phyloP scores from a whole-genome alignment of 2,888 invertebrate genomes.

The Cheilosia impressa region DNA sequence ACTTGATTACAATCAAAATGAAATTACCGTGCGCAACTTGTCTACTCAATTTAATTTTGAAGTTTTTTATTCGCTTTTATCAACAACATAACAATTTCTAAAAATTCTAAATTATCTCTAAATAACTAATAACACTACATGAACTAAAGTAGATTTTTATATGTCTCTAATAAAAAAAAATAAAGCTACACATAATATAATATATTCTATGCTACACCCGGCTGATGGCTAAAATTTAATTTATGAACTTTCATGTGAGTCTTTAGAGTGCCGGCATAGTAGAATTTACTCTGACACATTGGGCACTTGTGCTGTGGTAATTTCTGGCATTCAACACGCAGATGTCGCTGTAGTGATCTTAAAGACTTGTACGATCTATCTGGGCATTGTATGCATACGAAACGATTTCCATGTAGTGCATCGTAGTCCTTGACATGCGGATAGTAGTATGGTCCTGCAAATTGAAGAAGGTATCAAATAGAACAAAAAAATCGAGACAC shows the following conservation, averaged over 20 bases:
- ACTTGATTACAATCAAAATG: slow-evolving; percentile 23
- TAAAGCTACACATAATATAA: not conserved
- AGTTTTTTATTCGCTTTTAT: slow-evolving; percentile 19
- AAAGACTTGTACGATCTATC: slow-evolving; percentile 80
- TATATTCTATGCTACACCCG: slow-evolving; percentile 8
- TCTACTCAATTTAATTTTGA: slow-evolving; percentile 31
- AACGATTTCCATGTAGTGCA: slow-evolving; percentile 54
- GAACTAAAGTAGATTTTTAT: not conserved
- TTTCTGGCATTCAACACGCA: slow-evolving; percentile 84
- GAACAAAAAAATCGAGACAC: slow-evolving; percentile 39
- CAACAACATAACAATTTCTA: slow-evolving; percentile 45
- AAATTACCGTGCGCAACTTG: slow-evolving; percentile 42
- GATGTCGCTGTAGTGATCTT: slow-evolving; percentile 83
- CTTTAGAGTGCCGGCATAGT: slow-evolving; percentile 77
- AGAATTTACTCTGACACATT: slow-evolving; percentile 81
- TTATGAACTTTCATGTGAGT: slow-evolving; percentile 74
- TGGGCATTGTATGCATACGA: slow-evolving; percentile 76
- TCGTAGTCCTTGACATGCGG: slow-evolving; percentile 23
- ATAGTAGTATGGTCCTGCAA: slow-evolving; percentile 50
- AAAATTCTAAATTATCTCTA: slow-evolving; percentile 28
- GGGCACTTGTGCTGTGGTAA: slow-evolving; percentile 83
- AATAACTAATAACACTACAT: slow-evolving; percentile 28
- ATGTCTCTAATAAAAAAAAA: not conserved
- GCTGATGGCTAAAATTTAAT: slow-evolving; percentile 73
- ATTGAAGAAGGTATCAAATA: slow-evolving; percentile 71